Evolutionary conservation across 2,113 vertebrate species (phyloP), one percentile per base, ranked within the genome.

Genomic region (Odontesthes bonariensis): DNA sequence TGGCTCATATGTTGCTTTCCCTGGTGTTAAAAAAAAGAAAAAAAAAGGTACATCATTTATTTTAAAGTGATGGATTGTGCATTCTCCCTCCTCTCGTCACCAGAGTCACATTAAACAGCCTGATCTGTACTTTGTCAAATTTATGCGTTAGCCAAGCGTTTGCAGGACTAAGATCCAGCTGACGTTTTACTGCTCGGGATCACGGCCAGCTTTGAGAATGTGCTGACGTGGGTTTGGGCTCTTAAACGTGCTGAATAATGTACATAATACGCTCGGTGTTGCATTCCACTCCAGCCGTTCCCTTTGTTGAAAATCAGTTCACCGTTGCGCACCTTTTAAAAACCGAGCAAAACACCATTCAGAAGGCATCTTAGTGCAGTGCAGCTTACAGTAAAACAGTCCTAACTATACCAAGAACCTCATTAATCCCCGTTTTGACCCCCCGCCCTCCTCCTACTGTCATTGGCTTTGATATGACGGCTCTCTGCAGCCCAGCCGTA

Each of bases 171-270:
- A 52, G 46, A 73, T 74, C 60, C 71, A 69, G 75, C 67, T 56
- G 44, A 73, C 79, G 66, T 63, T 85, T 84, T 78, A 81, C 64
- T 79, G 67, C 64, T 49, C 46, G 47, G 82, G 81, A 81, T 59
- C 17, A 31, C 46, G 60, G 74, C 89, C 89, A 90, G 56, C 53
- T 61, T 58, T 31, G 47, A 68, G 61, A 89, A 85, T 75, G 80
- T 89, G 82, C 88, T 88, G 87, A 91, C 23, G 1, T 83, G 64
- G 73, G 79, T 86, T 77, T 67, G 69, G 73, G 60, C 72, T 66
- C 47, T 70, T 73, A 57, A 81, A 86, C 77, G 76, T 85, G 78
- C 84, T 84, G 77, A 84, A 77, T 86, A 82, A 81, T 55, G 69
- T 31, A 44, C 47, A 65, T 57, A 67, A 79, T 69, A 82, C 44